Percentiles rank a stretch among this genome's conserved stretches.
phyloP scores from a whole-genome alignment of 2,797 vertebrate species.

The Somateria mollissima region DNA sequence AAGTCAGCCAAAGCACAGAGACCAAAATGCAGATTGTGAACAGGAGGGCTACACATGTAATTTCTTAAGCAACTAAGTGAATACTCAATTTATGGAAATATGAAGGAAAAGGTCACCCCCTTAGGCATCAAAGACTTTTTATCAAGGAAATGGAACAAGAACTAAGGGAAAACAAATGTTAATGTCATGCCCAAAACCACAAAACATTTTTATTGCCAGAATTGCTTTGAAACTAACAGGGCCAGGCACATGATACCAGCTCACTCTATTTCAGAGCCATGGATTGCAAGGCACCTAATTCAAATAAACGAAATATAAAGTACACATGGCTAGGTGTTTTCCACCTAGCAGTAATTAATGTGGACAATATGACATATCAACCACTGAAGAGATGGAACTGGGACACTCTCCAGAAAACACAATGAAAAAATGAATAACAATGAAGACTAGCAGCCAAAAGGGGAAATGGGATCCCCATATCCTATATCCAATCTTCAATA shows the following conservation, averaged over 20 bases:
- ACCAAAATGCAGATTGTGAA: neutral
- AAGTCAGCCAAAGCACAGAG: neutral
- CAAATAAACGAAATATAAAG: constrained; percentile 26
- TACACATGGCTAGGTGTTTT: constrained; percentile 36
- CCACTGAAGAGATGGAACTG: neutral
- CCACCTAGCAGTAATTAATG: constrained; percentile 37
- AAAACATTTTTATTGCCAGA: constrained; percentile 69
- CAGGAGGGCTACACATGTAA: neutral
- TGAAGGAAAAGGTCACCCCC: constrained; percentile 62
- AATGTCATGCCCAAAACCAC: constrained; percentile 62
- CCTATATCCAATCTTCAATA: neutral
- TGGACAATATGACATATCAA: constrained; percentile 58
- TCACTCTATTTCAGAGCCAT: constrained; percentile 44
- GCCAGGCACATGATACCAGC: constrained; percentile 36
- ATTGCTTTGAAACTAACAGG: constrained; percentile 66
- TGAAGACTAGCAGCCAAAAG: neutral
- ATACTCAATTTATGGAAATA: constrained; percentile 66
- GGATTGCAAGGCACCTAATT: constrained; percentile 34
- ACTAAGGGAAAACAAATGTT: constrained; percentile 74
- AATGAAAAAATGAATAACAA: neutral
- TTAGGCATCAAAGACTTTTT: constrained; percentile 70
- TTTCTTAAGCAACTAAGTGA: constrained; percentile 35
- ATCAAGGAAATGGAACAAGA: constrained; percentile 69
- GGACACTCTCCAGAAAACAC: constrained; percentile 51
- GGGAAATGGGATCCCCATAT: neutral